phyloP scores from a whole-genome alignment of 2,797 vertebrate species.

The Xenentodon cancila region DNA sequence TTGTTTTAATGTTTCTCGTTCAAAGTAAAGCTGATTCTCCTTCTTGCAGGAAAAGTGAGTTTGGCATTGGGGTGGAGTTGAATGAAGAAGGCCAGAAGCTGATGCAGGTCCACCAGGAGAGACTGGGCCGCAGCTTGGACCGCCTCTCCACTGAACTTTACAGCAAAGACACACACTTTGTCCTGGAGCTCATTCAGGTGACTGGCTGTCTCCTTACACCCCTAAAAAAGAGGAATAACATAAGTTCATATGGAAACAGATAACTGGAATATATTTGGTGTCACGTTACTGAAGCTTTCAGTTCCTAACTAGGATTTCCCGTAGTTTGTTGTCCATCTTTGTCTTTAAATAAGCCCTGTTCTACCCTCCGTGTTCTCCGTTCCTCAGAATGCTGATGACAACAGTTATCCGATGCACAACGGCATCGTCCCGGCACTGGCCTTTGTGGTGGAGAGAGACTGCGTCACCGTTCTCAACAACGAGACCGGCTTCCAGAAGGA shows the following conservation, averaged over 20 bases:
- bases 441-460: constrained; percentile 81
- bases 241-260: too few relatives aligned
- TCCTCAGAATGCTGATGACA: constrained; percentile 85
- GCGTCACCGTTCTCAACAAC: constrained; percentile 83
- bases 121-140: constrained; percentile 83
- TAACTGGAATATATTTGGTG: too few relatives aligned
- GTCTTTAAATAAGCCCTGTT: too few relatives aligned
- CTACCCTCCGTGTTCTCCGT: not conserved
- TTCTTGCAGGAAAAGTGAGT: constrained; percentile 78
- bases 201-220: not conserved
- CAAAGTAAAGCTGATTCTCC: not conserved
- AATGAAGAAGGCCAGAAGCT: constrained; percentile 76
- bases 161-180: constrained; percentile 88
- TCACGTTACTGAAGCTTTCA: too few relatives aligned
- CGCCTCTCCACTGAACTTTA: constrained; percentile 86
- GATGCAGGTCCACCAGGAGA: constrained; percentile 80
- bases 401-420: constrained; percentile 70
- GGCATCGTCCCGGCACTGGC: constrained; percentile 71
- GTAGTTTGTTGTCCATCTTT: too few relatives aligned
- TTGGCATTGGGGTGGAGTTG: constrained; percentile 84
- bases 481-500: constrained; percentile 82
- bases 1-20: not conserved
- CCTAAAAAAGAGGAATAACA: rapidly evolving
- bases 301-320: too few relatives aligned
- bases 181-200: constrained; percentile 87